phyloP scores from a whole-genome alignment of 1,140 invertebrate genomes.

The Pectinophora gossypiella region DNA sequence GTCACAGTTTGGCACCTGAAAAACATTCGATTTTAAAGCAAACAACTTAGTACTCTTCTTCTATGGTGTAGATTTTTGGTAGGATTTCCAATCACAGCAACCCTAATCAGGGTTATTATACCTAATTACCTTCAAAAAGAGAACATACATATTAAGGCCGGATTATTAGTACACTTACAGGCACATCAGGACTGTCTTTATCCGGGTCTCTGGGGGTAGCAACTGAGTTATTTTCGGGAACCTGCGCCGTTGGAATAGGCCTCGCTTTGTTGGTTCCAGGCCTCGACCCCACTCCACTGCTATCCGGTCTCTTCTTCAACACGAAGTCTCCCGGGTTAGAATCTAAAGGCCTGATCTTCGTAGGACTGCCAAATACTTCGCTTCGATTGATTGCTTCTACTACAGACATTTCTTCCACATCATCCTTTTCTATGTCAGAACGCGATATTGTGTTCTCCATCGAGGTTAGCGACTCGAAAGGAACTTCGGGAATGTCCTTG shows the following conservation, averaged over 20 bases:
- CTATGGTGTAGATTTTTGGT: too few relatives aligned
- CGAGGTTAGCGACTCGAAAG: constrained; percentile 34
- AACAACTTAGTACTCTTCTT: too few relatives aligned
- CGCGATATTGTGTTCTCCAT: constrained; percentile 30
- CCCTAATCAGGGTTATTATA: too few relatives aligned
- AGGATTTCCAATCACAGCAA: too few relatives aligned
- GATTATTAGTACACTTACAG: too few relatives aligned
- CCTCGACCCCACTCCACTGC: constrained; percentile 15
- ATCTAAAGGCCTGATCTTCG: neutral
- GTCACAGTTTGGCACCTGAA: constrained; percentile 82
- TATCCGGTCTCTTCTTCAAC: constrained; percentile 42
- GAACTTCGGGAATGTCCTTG: constrained; percentile 31
- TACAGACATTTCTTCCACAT: constrained; percentile 13
- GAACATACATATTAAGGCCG: too few relatives aligned
- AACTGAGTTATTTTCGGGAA: constrained; percentile 19
- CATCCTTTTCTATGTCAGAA: constrained; percentile 29
- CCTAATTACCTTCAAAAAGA: too few relatives aligned
- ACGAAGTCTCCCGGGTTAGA: neutral
- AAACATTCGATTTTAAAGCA: too few relatives aligned
- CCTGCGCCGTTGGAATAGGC: constrained; percentile 42
- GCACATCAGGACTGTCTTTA: constrained; percentile 49
- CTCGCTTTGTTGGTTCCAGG: constrained; percentile 38
- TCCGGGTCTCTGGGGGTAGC: constrained; percentile 48
- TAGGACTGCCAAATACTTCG: too few relatives aligned
- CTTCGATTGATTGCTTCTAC: neutral